Evolutionary conservation across 1,140 invertebrate species (phyloP).

Genomic region (Drosophila azteca): DNA sequence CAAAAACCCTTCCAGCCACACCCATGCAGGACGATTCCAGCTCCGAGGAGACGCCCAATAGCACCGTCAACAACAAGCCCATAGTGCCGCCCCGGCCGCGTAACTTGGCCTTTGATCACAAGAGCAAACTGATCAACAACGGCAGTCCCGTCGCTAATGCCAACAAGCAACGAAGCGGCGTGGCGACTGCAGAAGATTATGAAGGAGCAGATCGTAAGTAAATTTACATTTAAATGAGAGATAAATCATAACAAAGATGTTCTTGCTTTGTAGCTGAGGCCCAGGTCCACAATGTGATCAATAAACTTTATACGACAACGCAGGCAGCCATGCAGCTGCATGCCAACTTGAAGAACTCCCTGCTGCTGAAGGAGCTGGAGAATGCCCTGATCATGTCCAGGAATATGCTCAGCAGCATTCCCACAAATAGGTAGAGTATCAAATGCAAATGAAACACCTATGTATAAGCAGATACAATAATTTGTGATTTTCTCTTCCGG

Average conservation of each 20-base stretch:
- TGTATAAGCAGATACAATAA: not conserved
- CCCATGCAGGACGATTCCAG: constrained; percentile 89
- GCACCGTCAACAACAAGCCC: constrained; percentile 85
- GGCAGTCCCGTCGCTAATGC: constrained; percentile 48
- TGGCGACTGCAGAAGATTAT: constrained; percentile 51
- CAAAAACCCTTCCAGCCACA: constrained; percentile 84
- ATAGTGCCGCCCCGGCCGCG: constrained; percentile 86
- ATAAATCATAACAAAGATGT: not conserved
- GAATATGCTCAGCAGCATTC: constrained; percentile 83
- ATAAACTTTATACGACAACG: constrained; percentile 81
- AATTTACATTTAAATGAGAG: not conserved
- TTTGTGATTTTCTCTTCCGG: not conserved
- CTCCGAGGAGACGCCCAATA: constrained; percentile 87
- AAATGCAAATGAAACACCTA: no score
- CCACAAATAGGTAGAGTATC: constrained; percentile 69
- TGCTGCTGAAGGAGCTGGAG: constrained; percentile 84
- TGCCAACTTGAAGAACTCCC: constrained; percentile 77
- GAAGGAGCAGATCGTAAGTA: constrained; percentile 74
- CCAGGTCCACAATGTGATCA: constrained; percentile 83
- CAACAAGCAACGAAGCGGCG: constrained; percentile 53
- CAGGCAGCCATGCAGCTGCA: constrained; percentile 82
- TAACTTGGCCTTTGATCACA: constrained; percentile 80
- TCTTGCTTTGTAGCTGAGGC: constrained; percentile 67
- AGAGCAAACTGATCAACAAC: constrained; percentile 67
- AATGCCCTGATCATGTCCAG: constrained; percentile 84